Percentiles rank a stretch among this genome's conserved stretches.
phyloP scores from a whole-genome alignment of 2,113 vertebrate genomes.

The Cercocebus atys region DNA sequence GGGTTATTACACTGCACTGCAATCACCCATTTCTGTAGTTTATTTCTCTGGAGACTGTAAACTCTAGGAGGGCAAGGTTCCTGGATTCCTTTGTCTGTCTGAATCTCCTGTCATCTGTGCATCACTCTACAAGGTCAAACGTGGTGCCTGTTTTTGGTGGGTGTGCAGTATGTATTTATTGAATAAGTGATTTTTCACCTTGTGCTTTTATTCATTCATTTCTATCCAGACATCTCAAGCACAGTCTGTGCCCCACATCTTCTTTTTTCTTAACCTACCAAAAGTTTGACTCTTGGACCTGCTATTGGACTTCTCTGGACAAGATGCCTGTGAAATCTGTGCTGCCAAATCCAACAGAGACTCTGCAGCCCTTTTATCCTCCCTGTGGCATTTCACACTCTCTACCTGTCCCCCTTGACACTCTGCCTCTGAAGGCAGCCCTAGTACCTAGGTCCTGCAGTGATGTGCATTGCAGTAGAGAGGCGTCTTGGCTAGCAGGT shows the following conservation, averaged over 20 bases:
- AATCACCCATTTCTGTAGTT: not conserved
- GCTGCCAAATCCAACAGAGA: not conserved
- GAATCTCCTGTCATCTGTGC: not conserved
- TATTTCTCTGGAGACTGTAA: not conserved
- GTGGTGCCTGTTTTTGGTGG: not conserved
- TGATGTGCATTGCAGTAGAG: no score
- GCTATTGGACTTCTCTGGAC: not conserved
- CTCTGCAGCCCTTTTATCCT: not conserved
- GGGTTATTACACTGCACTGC: not conserved
- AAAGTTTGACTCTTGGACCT: not conserved
- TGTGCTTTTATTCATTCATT: not conserved
- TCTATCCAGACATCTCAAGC: not conserved
- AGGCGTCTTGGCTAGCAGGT: not conserved
- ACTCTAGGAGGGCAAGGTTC: not conserved
- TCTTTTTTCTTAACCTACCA: not conserved
- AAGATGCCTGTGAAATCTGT: not conserved
- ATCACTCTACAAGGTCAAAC: not conserved
- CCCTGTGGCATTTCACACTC: no score
- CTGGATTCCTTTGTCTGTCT: not conserved
- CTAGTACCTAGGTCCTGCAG: not conserved
- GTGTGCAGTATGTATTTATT: not conserved
- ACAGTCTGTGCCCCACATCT: not conserved
- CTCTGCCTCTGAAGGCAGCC: not conserved
- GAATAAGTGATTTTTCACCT: not conserved
- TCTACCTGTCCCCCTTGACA: not conserved